phyloP scores from a whole-genome alignment of 2,797 vertebrate genomes.

The Eulemur albifrons region DNA sequence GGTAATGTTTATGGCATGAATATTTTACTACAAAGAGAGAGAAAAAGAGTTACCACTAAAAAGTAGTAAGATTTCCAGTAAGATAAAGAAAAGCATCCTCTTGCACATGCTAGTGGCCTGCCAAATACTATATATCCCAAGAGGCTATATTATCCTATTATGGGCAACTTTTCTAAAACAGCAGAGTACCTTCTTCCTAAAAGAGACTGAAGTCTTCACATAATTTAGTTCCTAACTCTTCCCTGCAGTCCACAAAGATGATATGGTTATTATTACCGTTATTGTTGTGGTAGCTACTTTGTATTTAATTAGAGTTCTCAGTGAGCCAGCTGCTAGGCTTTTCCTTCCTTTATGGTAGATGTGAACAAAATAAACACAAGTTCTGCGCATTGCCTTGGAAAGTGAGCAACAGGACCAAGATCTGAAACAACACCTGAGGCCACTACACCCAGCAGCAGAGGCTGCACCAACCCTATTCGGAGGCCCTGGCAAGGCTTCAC shows the following conservation, averaged over 20 bases:
- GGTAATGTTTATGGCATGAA: neutral
- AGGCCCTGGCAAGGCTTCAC: neutral
- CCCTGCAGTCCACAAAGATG: neutral
- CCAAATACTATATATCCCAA: neutral
- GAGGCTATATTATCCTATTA: neutral
- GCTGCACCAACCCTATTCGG: accelerated
- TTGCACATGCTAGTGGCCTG: neutral
- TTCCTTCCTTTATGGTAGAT: neutral
- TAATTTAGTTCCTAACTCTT: neutral
- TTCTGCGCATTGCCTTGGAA: neutral
- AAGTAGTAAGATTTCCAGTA: neutral
- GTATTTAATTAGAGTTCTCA: neutral
- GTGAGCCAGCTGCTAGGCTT: neutral
- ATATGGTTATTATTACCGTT: neutral
- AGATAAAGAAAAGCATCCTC: neutral
- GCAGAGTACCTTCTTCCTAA: neutral
- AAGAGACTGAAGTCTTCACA: neutral
- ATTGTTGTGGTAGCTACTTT: neutral
- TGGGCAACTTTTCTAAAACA: neutral
- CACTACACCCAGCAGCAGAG: neutral
- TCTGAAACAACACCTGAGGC: neutral
- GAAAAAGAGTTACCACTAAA: neutral
- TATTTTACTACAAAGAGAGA: neutral
- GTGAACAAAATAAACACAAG: neutral
- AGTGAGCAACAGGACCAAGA: neutral